Evolutionary conservation across 2,888 invertebrate genomes (phyloP), one percentile per base, ranked within the genome.

Genomic region (Ligdia adustata): DNA sequence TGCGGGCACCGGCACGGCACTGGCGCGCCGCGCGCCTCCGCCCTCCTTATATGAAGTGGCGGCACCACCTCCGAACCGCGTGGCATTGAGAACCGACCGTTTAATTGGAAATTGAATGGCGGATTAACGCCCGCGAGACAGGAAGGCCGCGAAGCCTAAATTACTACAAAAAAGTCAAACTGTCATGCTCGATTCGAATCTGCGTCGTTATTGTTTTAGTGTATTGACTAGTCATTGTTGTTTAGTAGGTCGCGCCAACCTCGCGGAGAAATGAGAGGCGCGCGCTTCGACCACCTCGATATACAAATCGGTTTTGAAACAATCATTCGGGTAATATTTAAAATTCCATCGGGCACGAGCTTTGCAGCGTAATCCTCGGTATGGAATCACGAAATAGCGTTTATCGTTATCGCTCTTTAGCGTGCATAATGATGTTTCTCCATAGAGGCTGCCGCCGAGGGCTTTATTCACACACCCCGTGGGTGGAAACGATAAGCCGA

Each of bases 91-190:
- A 85, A 80, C 82, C 76, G 80, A 82, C 77, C 86, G 84, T 79
- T 85, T 89, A 88, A 90, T 89, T 88, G 87, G 85, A 87, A 90
- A 90, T 82, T 88, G 80, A 82, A 82, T 80, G 85, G 81, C 79
- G 75, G 80, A 78, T 74, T 83, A 86, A 80, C 75, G 75, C 72
- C 74, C 69, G 68, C 79, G 72, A 71, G 75, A 74, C 83, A 75
- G 80, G 83, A 86, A 86, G 88, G 89, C 88, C 88, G 81, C 75
- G 72, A 60, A 67, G 77, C 75, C 85, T 78, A 75, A 77, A 76
- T 78, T 75, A 72, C 69, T 75, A 78, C 73, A 68, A 80, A 82
- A 82, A 82, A 75, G 75, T 64, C 57, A 60, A 69, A 71, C 62
- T 75, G 75, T 77, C 77, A 72, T 63, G 66, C 69, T 70, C 69